Conservation (phyloP, 1,140 invertebrate genomes). For the Drosophila suzukii region DNA sequence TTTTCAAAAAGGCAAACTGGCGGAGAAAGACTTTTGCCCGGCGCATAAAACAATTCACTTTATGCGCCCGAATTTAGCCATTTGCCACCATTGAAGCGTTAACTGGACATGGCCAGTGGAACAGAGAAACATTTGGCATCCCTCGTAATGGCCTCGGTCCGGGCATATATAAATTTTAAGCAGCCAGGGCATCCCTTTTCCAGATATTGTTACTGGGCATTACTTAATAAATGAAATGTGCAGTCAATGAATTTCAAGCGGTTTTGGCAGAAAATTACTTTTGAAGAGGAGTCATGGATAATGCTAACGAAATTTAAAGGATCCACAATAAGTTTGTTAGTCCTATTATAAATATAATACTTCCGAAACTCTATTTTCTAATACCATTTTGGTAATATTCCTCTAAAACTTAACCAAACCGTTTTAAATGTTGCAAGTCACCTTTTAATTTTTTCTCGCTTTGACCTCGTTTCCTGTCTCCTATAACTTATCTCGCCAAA, state of each 20-base stretch:
- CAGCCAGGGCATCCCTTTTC: constrained; percentile 36
- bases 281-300: background rate
- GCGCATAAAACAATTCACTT: constrained; percentile 79
- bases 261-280: constrained; percentile 2
- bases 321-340: too few species aligned
- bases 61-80: constrained; percentile 79
- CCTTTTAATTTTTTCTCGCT: constrained; percentile 6
- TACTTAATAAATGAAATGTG: constrained; percentile 67
- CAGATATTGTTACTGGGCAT: constrained; percentile 17
- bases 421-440: background rate
- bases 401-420: background rate
- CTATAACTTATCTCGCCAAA: constrained; percentile 30
- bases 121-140: constrained; percentile 33
- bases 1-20: constrained; percentile 57
- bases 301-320: background rate
- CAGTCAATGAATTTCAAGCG: constrained; percentile 65
- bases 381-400: background rate
- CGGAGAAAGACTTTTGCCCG: constrained; percentile 36
- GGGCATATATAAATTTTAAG: constrained; percentile 78
- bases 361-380: too few species aligned
- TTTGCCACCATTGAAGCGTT: constrained; percentile 76
- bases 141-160: constrained; percentile 51
- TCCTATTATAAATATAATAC: too few species aligned
- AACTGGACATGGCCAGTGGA: constrained; percentile 38
- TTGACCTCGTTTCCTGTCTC: constrained; percentile 32